phyloP scores from a whole-genome alignment of 2,113 vertebrate genomes.

The Heterocephalus glaber region DNA sequence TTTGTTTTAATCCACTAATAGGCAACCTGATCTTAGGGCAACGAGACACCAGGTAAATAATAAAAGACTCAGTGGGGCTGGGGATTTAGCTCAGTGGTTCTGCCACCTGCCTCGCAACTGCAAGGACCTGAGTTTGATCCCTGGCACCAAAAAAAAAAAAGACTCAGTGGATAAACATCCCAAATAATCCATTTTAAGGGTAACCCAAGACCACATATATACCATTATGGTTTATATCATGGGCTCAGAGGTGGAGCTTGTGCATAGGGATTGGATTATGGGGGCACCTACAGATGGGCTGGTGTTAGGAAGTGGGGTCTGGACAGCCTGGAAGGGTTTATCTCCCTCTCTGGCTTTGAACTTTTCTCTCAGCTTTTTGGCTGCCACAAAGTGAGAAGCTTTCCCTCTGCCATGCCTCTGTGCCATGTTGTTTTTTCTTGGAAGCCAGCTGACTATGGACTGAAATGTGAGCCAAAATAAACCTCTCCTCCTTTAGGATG shows the following conservation, averaged over 20 bases:
- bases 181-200: neutral
- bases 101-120: too few relatives aligned
- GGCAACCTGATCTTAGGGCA: neutral
- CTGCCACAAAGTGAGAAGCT: neutral
- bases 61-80: neutral
- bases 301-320: neutral
- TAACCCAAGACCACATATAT: too few relatives aligned
- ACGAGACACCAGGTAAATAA: neutral
- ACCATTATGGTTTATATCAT: too few relatives aligned
- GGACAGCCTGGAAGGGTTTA: neutral
- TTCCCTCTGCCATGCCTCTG: neutral
- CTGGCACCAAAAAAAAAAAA: too few relatives aligned
- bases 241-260: neutral
- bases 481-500: neutral
- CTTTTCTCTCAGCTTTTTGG: neutral
- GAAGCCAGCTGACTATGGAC: neutral
- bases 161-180: neutral
- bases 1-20: neutral
- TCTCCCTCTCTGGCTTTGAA: neutral
- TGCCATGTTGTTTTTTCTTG: neutral
- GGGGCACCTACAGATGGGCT: neutral
- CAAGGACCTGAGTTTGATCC: too few relatives aligned
- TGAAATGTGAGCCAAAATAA: neutral
- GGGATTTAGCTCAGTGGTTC: too few relatives aligned
- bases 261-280: neutral